A percentile compares a stretch with the other conserved stretches of the same genome.
Conservation (phyloP, 2,888 invertebrate species). For the Ecliptopera silaceata region DNA sequence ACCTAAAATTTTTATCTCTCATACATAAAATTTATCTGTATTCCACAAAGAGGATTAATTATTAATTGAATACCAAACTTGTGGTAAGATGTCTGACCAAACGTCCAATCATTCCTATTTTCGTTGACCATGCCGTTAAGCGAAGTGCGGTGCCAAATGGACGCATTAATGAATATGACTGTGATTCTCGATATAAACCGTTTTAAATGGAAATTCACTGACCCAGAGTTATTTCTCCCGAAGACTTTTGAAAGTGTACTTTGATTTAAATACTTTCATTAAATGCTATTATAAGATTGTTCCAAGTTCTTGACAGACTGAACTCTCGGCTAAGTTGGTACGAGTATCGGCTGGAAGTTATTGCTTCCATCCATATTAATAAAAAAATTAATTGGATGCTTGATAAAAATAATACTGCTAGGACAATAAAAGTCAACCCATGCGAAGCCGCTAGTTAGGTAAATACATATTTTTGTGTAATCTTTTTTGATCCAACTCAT, state of each 20-base stretch:
- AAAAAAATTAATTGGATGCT: no score
- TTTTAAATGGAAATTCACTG: conserved; percentile 7
- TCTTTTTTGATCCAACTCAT: no score
- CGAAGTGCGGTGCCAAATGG: conserved; percentile 22
- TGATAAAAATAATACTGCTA: no score
- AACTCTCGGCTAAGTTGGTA: no score
- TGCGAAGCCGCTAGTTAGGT: no score
- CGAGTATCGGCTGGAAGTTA: no score
- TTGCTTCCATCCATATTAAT: no score
- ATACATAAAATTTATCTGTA: background rate
- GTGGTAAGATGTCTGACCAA: conserved; percentile 13
- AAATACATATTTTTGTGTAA: no score
- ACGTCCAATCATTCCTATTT: conserved; percentile 23
- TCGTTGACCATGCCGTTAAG: conserved; percentile 17
- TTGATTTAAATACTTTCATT: background rate
- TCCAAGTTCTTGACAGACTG: no score
- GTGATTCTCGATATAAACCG: conserved; percentile 11
- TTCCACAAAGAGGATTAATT: background rate
- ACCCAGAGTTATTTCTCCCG: background rate
- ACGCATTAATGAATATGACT: conserved; percentile 14
- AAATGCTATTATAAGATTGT: no score
- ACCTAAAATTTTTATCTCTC: background rate
- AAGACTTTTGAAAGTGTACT: background rate
- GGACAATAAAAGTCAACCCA: no score
- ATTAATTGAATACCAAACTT: conserved; percentile 7